Evolutionary conservation across 2,888 invertebrate genomes (phyloP), one percentile per base, ranked within the genome.

Genomic region (Cosmia trapezina): DNA sequence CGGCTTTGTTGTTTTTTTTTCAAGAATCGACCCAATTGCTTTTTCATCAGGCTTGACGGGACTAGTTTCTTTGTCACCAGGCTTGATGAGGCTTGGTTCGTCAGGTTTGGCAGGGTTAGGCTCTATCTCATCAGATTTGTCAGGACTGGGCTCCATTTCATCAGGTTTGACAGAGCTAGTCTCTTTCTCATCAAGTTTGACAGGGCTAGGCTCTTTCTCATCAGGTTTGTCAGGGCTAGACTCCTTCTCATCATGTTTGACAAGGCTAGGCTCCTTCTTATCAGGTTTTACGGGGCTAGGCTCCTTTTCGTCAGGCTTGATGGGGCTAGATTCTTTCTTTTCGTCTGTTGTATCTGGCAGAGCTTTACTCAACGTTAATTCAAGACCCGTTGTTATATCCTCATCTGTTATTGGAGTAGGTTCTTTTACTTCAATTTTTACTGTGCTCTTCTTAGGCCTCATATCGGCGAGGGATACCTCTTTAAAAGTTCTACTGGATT

Each of bases 361-460:
- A 41, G 19, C 14, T 49, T 65, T 62, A 17, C 47, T 19, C 14
- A 61, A 64, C 0, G 53, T n/a, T 67, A 51, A 33, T 75, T 12
- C 54, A 19, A 75, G 14, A 53, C 63, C 12, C 51, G 60, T 62
- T 43, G 62, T 41, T 14, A 61, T 37, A n/a, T 80, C 70, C 88
- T 91, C 90, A 28, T 91, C 92, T 88, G 90, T 54, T 5, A 71
- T 37, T 45, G 49, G 81, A 28, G 68, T 65, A 1, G 67, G 64
- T n/a, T 53, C 72, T 19, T 80, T 80, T 0, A 81, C 77, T 49
- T 80, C 75, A 14, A 72, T 63, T 64, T 77, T 68, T 1, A 77
- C 67, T 17, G 78, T 73, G n/a, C 83, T 84, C 28, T 62, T 78
- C 3, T 62, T 80, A 12, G 80, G 83, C 33, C 57, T 73, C 22